Evolutionary conservation across 2,797 vertebrate genomes (phyloP), one percentile per base, ranked within the genome.

Genomic region (Ctenopoma kingsleyae): DNA sequence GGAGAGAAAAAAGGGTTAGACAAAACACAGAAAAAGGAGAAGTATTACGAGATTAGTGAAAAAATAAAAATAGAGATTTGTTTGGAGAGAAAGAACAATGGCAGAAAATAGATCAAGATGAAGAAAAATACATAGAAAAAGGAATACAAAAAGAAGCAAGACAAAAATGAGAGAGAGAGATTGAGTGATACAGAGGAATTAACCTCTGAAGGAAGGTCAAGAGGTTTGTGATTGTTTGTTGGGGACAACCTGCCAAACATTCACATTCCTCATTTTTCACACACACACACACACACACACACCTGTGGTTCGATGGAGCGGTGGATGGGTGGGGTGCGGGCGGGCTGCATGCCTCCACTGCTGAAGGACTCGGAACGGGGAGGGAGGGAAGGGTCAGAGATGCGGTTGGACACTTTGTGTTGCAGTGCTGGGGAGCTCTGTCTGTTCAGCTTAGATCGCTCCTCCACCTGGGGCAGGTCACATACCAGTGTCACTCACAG

Each of bases 301-400:
- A 98, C 97, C 97, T 98, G 98, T 6, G 97, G 94, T 86, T 98
- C 97, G 32, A 96, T 92, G 40, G 96, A 92, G 54, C 96, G 95
- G 64, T 96, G 96, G 93, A 96, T 91, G 60, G 97, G 96, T 1
- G 97, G 96, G 76, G 96, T 97, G 56, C 95, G 94, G 71, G 96
- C 95, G 0, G 96, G 95, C 89, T 97, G 97, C 74, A 98, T 94
- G 32, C 96, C 95, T 2, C 95, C 95, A 50, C 96, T 96, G 92
- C 97, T 97, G 92, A 98, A 98, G 78, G 97, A 98, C 90, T 98
- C 98, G 0, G 97, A 98, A 19, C 97, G 95, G 54, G 97, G 96
- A 49, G 97, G 97, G 85, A 98, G 92, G 80, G 95, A 96, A 64
- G 97, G 96, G 90, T 98, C 97, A 0, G 98, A 98, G 87, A 97